Evolutionary conservation across 1,140 invertebrate genomes (phyloP), one percentile per base, ranked within the genome.

Genomic region (Drosophila saltans): DNA sequence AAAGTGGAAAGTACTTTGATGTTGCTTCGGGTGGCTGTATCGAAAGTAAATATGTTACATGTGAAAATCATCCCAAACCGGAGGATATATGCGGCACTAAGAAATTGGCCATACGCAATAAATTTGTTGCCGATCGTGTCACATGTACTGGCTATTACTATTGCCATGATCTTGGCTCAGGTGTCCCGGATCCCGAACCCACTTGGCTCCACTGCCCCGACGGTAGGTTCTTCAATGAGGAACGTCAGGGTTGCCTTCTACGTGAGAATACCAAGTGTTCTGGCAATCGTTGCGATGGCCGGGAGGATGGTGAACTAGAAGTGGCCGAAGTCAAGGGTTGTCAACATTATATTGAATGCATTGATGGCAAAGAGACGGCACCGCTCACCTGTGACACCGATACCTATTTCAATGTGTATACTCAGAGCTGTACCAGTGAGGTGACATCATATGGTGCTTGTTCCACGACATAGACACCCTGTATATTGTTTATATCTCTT

Each of bases 91-190:
- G 90, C 45, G 90, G 90, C 58, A 90, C 64, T 21, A 78, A 69
- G 56, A 91, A 88, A 43, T 55, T 80, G 40, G 80, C 90, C 1
- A 41, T 60, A 11, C 80, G 72, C 1, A 59, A 80, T 41, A 72
- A 62, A 36, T 91, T 91, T 56, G 82, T 91, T 1, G 11, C 75
- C 3, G 90, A 91, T 41, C 58, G 68, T 0, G 89, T 84, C 16
- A 86, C 90, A 2, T 91, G 90, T 59, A 72, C 82, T 5, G 90
- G 90, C 0, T 91, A 90, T 55, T 90, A 71, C 41, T 90, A 84
- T 65, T 91, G 90, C 16, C 65, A 48, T 0, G 90, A 90, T 45
- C 39, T 84, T 0, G 90, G 78, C 4, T 91, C 69, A 1, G 76
- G 72, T 2, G 11, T 72, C 1, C 90, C 90, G 0, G 90, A 91